Evolutionary conservation across 2,888 invertebrate species (phyloP).

Genomic region (Junonia oenone): DNA sequence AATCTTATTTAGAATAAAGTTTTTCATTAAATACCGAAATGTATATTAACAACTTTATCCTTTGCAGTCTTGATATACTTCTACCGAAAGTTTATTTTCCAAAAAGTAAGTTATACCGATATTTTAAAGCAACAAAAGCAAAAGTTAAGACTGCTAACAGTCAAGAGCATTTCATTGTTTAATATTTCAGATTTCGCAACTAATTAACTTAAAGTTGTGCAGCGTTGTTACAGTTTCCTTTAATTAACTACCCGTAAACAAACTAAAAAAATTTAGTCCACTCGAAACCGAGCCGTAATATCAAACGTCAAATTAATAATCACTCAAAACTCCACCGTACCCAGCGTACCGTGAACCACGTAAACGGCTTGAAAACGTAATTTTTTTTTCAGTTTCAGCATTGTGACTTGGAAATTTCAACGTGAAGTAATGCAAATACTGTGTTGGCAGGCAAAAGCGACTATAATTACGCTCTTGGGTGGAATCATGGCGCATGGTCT

Average conservation of each 20-base stretch:
- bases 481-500: slow-evolving; percentile 37
- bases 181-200: slow-evolving; percentile 17
- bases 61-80: too few relatives aligned
- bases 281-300: slow-evolving; percentile 24
- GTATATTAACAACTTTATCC: too few relatives aligned
- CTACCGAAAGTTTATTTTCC: not conserved
- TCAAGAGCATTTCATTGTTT: slow-evolving; percentile 2
- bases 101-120: not conserved
- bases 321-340: slow-evolving; percentile 29
- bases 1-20: too few relatives aligned
- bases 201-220: slow-evolving; percentile 23
- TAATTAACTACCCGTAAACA: slow-evolving; percentile 30
- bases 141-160: not conserved
- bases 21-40: too few relatives aligned
- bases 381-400: slow-evolving; percentile 32
- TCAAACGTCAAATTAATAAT: slow-evolving; percentile 33
- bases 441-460: slow-evolving; percentile 48
- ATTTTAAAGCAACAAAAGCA: not conserved
- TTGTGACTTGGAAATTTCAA: slow-evolving; percentile 36
- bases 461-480: slow-evolving; percentile 57
- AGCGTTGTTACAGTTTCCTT: slow-evolving; percentile 24
- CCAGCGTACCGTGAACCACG: slow-evolving; percentile 30
- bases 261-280: slow-evolving; percentile 30
- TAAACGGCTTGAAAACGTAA: slow-evolving; percentile 29
- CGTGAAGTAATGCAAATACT: slow-evolving; percentile 51